A percentile compares a stretch with the other conserved stretches of the same genome.
These are phyloP conservation scores for Cassiopea xamachana DNA, from an alignment of 30 jellyfish, hydroid and myxozoan genomes.

Conservation along the genomic window DNA sequence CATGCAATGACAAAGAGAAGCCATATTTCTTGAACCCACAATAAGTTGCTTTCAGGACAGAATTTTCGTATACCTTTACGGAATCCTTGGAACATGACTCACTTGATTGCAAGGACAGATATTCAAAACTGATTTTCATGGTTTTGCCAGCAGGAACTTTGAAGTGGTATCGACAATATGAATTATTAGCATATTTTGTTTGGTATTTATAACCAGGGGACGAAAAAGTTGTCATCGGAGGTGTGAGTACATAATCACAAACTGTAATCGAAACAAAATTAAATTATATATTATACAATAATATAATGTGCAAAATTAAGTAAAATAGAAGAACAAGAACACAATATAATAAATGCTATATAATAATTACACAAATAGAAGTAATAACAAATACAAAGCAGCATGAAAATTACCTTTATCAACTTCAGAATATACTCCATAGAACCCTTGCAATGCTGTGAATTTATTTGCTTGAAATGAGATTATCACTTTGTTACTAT, in stretches of 20 bases:
- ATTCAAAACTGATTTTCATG: neutral
- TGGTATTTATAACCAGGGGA: neutral
- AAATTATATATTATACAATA: no score
- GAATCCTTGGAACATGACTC: neutral
- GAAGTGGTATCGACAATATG: neutral
- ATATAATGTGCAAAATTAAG: no score
- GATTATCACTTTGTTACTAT: neutral
- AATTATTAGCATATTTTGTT: neutral
- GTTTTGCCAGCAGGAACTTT: neutral
- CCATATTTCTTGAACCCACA: neutral
- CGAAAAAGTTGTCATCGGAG: neutral
- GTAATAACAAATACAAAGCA: neutral
- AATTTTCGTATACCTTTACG: neutral
- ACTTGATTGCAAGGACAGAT: neutral
- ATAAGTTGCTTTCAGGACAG: neutral
- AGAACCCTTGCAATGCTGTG: neutral
- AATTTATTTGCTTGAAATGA: neutral
- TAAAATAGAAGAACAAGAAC: no score
- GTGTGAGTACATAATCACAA: neutral
- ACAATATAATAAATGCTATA: neutral
- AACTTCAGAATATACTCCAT: neutral
- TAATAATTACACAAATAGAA: neutral
- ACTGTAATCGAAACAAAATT: neutral
- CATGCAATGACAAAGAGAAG: neutral
- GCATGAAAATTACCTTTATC: neutral